A percentile compares a stretch with the other conserved stretches of the same genome.
phyloP scores from a whole-genome alignment of 2,113 vertebrate genomes.

The Phycodurus eques region DNA sequence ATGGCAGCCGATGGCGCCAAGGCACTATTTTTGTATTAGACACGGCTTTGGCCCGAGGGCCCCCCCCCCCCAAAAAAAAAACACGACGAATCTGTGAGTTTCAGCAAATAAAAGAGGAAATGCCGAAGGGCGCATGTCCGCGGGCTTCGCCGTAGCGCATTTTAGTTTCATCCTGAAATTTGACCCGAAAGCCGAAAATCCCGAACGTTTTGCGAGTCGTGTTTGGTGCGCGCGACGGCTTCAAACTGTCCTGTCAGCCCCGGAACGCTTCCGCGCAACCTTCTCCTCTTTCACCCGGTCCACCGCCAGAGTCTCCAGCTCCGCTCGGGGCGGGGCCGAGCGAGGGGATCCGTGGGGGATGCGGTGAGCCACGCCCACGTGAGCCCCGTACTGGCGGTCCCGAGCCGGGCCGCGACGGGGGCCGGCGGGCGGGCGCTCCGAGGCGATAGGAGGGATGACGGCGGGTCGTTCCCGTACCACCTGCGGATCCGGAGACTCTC shows the following conservation, averaged over 20 bases:
- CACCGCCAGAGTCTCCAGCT: conserved; percentile 88
- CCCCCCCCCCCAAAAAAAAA: background rate
- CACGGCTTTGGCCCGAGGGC: background rate
- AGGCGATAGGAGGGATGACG: conserved; percentile 88
- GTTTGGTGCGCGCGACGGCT: conserved; percentile 28
- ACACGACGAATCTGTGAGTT: background rate
- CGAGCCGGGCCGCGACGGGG: conserved; percentile 80
- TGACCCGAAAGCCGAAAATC: background rate
- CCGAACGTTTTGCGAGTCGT: background rate
- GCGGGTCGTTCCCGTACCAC: conserved; percentile 84
- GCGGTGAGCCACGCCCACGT: conserved; percentile 91
- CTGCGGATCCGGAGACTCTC: conserved; percentile 76
- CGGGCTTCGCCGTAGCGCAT: background rate
- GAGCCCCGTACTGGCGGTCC: conserved; percentile 81
- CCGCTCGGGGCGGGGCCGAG: conserved; percentile 68
- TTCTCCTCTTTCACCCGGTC: conserved; percentile 88
- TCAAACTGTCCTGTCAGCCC: conserved; percentile 94
- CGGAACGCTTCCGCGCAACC: conserved; percentile 86
- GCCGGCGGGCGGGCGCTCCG: conserved; percentile 73
- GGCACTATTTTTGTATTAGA: background rate
- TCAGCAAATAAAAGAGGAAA: background rate
- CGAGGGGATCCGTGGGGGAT: conserved; percentile 76
- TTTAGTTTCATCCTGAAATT: background rate
- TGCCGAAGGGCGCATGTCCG: no score
- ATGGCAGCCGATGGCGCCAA: background rate